Evolutionary conservation across 1,140 invertebrate genomes (phyloP).

Genomic region (Lordiphosa clarofinis): DNA sequence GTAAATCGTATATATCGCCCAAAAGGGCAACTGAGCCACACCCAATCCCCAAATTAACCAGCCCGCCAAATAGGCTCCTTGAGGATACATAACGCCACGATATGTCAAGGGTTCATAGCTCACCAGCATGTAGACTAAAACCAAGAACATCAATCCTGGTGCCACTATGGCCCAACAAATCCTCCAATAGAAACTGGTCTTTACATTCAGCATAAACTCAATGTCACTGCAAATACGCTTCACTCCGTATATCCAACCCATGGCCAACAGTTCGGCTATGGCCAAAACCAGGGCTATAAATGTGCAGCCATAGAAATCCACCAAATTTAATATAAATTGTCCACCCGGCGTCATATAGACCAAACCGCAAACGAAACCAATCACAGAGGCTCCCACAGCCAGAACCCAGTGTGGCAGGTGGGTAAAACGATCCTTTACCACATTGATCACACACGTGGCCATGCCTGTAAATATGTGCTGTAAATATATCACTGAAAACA

Average conservation of each 20-base stretch:
- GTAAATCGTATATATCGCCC: constrained; percentile 71
- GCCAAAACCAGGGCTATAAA: constrained; percentile 89
- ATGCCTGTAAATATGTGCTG: too few species aligned
- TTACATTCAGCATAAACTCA: constrained; percentile 87
- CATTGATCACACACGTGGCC: constrained; percentile 84
- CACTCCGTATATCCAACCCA: constrained; percentile 89
- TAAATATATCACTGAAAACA: too few species aligned
- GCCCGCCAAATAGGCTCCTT: constrained; percentile 79
- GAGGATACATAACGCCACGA: constrained; percentile 79
- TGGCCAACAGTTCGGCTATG: constrained; percentile 85
- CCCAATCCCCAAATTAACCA: constrained; percentile 81
- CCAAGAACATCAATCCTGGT: constrained; percentile 86
- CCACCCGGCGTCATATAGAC: constrained; percentile 91
- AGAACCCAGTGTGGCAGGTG: constrained; percentile 83
- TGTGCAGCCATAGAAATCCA: constrained; percentile 92
- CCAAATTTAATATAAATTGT: constrained; percentile 90
- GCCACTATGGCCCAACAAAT: constrained; percentile 90
- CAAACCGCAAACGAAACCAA: constrained; percentile 85
- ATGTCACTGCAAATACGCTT: constrained; percentile 84
- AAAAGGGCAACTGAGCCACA: constrained; percentile 80
- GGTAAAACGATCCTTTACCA: constrained; percentile 86
- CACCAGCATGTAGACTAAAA: constrained; percentile 85
- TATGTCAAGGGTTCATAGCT: constrained; percentile 82
- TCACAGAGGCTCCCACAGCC: constrained; percentile 81
- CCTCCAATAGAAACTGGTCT: constrained; percentile 89